Evolutionary conservation across 2,797 vertebrate species (phyloP), one percentile per base, ranked within the genome.

Genomic region (Halcyon leucocephala): DNA sequence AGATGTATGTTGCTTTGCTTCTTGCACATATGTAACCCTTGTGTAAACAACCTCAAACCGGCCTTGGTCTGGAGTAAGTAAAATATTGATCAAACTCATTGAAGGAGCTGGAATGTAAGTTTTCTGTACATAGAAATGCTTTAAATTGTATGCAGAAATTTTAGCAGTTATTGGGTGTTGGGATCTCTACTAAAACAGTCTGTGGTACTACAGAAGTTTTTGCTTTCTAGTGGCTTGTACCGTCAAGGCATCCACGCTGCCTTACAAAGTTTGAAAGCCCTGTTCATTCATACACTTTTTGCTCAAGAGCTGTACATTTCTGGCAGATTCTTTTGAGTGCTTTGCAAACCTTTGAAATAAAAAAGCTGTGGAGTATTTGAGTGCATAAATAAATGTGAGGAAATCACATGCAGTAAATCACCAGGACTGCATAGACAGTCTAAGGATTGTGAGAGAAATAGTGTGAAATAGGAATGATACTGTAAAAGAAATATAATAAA

Each of bases 321-420:
- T 88, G 70, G 19, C 37, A 91, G 62, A 41, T 88, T 79, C 42
- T 57, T 94, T 58, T 0, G 18, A 90, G 69, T 9, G 25, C 35
- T 73, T 88, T 83, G 49, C 42, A 81, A 62, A 83, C 18, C 28
- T 95, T 86, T 64, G 80, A 93, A 94, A 91, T 89, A 79, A 86
- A 69, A 69, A 94, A 84, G 8, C 70, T 39, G 42, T 48, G 42
- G 41, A 54, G 29, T 79, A 64, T 88, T 54, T 66, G 33, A 82
- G 49, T 67, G 29, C 35, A 22, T 61, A 91, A 93, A 88, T 62
- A 93, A 81, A 93, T 33, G 55, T n/a, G 62, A 90, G 82, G 89
- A 97, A 96, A 94, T 90, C 65, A 62, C 48, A n/a, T 73, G 58
- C 42, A 76, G 35, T 93, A 93, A 94, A 94, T 93, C 73, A 90